Conservation (phyloP, 2,797 vertebrate species). For the Parauchenoglanis punctatus region DNA sequence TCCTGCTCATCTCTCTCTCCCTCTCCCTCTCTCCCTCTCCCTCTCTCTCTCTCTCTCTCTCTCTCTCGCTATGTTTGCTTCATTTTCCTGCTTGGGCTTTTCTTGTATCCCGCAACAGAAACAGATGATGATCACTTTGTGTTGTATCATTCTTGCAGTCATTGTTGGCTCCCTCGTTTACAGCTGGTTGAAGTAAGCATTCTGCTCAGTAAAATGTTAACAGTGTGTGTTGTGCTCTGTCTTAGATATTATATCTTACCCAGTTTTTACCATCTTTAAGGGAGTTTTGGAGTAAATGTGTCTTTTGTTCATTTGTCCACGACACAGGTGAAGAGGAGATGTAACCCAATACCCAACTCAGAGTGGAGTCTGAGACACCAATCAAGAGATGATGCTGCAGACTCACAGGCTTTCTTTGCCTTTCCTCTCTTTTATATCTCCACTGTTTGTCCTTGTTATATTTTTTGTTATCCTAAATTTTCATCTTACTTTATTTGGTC, state of each 20-base stretch:
- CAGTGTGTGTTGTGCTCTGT: neutral
- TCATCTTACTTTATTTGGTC: neutral
- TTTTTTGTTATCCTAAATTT: neutral
- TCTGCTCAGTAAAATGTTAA: constrained; percentile 11
- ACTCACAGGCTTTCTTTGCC: constrained; percentile 8
- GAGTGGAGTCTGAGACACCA: constrained; percentile 17
- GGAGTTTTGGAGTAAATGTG: neutral
- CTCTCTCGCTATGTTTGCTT: neutral
- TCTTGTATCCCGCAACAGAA: constrained; percentile 76
- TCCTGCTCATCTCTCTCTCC: neutral
- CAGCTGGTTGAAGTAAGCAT: constrained; percentile 85
- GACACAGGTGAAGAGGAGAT: constrained; percentile 27
- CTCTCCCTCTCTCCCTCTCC: neutral
- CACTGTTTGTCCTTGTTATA: constrained; percentile 8
- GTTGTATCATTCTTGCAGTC: constrained; percentile 84
- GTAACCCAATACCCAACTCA: neutral
- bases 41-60: neutral
- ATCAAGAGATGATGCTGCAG: constrained; percentile 13
- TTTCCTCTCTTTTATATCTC: neutral
- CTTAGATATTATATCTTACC: neutral
- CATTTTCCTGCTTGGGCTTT: neutral
- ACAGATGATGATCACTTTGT: constrained; percentile 96
- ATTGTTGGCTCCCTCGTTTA: constrained; percentile 85
- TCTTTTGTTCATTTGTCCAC: constrained; percentile 2
- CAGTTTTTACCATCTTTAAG: neutral